Conservation (phyloP, 2,113 vertebrate genomes). For the Notothenia rossii region DNA sequence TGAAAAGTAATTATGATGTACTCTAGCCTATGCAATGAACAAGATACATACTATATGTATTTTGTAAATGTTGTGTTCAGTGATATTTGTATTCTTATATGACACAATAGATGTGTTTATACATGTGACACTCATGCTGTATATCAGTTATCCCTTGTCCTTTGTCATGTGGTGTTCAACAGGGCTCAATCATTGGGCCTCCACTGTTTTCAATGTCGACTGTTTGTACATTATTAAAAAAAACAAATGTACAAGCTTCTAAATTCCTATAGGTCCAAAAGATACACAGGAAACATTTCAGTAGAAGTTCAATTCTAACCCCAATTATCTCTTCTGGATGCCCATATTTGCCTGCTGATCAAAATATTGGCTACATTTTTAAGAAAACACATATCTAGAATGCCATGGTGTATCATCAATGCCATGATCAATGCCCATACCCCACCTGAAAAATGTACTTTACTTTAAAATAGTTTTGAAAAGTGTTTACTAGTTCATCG, state of each 20-base stretch:
- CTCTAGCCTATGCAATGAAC: background rate
- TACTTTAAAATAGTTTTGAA: background rate
- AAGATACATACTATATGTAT: background rate
- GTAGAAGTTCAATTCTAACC: too few species aligned
- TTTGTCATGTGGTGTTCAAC: background rate
- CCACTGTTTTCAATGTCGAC: background rate
- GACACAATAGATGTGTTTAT: background rate
- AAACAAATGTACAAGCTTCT: too few species aligned
- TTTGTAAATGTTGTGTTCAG: background rate
- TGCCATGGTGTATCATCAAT: background rate
- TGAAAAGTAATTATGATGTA: conserved; percentile 23
- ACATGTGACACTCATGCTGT: background rate
- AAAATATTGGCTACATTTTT: background rate
- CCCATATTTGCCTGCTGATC: background rate
- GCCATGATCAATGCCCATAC: background rate
- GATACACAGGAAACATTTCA: too few species aligned
- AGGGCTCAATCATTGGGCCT: background rate
- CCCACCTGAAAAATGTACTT: background rate
- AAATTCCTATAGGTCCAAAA: too few species aligned
- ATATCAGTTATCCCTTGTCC: too few species aligned
- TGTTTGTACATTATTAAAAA: background rate
- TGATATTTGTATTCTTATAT: background rate
- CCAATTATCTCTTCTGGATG: too few species aligned
- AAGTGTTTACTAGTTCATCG: background rate
- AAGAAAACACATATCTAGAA: background rate